Percentiles rank a stretch among this genome's conserved stretches.
phyloP scores from a whole-genome alignment of 1,140 invertebrate genomes.

The Eriocheir sinensis region DNA sequence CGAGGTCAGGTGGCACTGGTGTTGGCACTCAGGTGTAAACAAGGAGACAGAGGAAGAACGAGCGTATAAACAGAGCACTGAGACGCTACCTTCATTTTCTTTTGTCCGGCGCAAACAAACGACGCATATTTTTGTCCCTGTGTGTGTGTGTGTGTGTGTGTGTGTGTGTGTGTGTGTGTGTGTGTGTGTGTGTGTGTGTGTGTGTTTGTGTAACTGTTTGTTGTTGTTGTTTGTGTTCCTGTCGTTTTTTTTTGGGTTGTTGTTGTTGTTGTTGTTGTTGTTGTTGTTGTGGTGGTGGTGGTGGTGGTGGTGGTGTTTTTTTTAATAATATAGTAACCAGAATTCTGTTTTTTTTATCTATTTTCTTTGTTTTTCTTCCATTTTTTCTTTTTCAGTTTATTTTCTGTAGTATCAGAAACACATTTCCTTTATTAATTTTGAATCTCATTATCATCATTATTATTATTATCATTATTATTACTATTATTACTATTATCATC shows the following conservation, averaged over 20 bases:
- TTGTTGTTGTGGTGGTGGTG: not conserved
- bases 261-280: not conserved
- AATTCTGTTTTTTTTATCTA: too few relatives aligned
- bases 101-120: not conserved
- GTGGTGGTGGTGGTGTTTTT: not conserved
- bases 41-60: not conserved
- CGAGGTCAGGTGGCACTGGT: not conserved
- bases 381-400: not conserved
- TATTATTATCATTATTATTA: slow-evolving; percentile 13
- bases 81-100: not conserved
- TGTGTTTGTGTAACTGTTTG: too few relatives aligned
- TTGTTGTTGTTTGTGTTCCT: too few relatives aligned
- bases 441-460: not conserved
- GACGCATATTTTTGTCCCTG: not conserved
- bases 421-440: too few relatives aligned
- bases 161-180: too few relatives aligned
- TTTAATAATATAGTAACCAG: not conserved
- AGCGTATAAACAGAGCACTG: not conserved
- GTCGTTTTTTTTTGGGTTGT: too few relatives aligned
- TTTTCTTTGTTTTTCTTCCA: not conserved
- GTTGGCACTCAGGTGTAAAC: not conserved
- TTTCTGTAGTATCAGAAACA: not conserved
- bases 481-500: not conserved
- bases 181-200: too few relatives aligned
- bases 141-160: too few relatives aligned